Base-by-base conservation (phyloP, 2,113 vertebrate genomes). In the Ranitomeya variabilis region DNA sequence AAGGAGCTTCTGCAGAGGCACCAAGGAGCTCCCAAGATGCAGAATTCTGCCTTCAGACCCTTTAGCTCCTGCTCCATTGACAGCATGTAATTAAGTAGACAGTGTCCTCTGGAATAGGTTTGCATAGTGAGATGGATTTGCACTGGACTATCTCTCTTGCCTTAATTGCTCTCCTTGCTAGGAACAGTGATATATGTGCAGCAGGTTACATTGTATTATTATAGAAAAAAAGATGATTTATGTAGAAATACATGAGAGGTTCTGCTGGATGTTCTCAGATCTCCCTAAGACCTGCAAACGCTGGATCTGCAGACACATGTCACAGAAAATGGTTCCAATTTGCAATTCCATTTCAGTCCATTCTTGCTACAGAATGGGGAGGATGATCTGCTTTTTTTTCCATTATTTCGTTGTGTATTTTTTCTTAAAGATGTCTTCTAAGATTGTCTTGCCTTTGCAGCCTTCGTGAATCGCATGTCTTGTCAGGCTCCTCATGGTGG, bases 11-110 rank as follows among this genome's bases (percentile, higher is more conserved):
- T 13, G 57, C 14, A 59, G 4, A 7, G 26, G 54, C 57, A 62
- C 9, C 4, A n/a, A 19, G 60, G 59, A 59, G 37, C 74, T n/a
- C 74, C 12, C 51, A 76, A 59, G 80, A 57, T 89, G 87, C 73
- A 84, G 87, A 78, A 84, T 66, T 13, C 54, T 83, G 62, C 23
- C 66, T 83, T 15, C 64, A 77, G 64, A 55, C 9, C 69, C 81
- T 54, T 31, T 4, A 15, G n/a, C 37, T 37, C 66, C 64, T 15
- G 85, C 51, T 66, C 71, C 87, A 54, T 57, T 78, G 87, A 84
- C 87, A 89, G 81, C 81, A 13, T 66, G 81, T 89, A 67, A 89
- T 89, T 89, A 84, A 89, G 87, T 89, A 89, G 87, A 84, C 62
- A 37, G 57, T 84, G 87, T 64, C 86, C 62, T 87, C 62, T 84